Percentiles rank a stretch among this genome's conserved stretches.
phyloP scores from a whole-genome alignment of 2,797 vertebrate species.

The Masticophis lateralis region DNA sequence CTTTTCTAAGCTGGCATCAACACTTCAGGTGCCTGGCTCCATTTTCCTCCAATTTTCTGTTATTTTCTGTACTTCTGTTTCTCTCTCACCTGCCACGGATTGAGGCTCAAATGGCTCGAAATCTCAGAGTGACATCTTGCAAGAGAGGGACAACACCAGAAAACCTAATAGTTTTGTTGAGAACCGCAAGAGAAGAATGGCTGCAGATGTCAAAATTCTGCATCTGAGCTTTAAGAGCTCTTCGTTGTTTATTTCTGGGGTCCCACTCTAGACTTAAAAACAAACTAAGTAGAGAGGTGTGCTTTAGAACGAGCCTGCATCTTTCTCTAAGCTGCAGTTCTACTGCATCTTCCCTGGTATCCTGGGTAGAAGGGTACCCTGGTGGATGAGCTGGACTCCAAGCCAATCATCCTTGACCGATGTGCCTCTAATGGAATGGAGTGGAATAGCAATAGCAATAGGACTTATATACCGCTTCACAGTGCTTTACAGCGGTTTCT shows the following conservation, averaged over 20 bases:
- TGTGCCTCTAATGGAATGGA: not conserved
- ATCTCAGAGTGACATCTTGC: conserved; percentile 1
- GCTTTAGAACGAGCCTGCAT: too few relatives aligned
- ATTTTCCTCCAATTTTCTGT: conserved; percentile 19
- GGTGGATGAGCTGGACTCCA: not conserved
- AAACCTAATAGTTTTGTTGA: not conserved
- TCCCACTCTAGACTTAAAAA: not conserved
- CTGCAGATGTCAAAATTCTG: not conserved
- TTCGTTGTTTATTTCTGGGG: not conserved
- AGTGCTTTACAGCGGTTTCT: not conserved
- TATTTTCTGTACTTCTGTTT: conserved; percentile 19
- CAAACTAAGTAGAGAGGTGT: too few relatives aligned
- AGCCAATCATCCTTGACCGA: not conserved
- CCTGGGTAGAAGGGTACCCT: not conserved
- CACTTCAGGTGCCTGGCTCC: not conserved
- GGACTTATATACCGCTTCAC: not conserved
- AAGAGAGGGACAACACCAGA: not conserved
- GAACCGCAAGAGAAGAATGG: not conserved
- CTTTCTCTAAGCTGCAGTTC: not conserved
- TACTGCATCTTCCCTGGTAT: not conserved
- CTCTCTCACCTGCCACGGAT: not conserved
- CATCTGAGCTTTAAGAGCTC: not conserved
- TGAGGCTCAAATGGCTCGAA: not conserved
- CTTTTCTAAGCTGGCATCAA: not conserved
- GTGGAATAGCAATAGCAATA: not conserved